Conservation (phyloP, 1,140 invertebrate genomes). For the Platyscapa corneri region DNA sequence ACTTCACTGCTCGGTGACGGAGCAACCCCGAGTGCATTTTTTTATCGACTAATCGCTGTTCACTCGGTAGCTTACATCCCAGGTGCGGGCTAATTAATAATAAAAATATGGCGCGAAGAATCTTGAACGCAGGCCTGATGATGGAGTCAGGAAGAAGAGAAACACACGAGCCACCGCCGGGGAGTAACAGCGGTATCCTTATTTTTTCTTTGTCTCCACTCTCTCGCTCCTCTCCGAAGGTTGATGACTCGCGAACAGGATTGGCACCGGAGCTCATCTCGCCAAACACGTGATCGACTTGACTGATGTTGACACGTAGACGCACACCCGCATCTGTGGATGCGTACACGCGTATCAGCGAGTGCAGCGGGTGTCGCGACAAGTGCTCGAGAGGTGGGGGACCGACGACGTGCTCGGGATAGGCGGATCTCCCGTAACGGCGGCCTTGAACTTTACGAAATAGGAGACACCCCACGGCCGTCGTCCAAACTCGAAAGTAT, state of each 20-base stretch:
- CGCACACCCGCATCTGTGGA: not conserved
- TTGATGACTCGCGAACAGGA: not conserved
- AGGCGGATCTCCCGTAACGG: constrained; percentile 28
- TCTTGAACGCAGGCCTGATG: too few species aligned
- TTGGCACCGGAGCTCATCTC: too few species aligned
- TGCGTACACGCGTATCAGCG: not conserved
- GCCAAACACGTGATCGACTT: not conserved
- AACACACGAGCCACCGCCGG: too few species aligned
- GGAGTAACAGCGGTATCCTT: too few species aligned
- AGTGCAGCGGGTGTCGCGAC: not conserved
- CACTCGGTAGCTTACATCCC: not conserved
- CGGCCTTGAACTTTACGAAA: constrained; percentile 63
- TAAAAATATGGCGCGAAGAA: not conserved
- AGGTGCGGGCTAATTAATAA: not conserved
- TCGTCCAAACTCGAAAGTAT: constrained; percentile 59
- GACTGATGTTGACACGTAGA: too few species aligned
- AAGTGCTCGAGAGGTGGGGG: not conserved
- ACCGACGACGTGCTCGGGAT: not conserved
- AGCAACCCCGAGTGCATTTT: too few species aligned
- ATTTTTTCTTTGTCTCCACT: not conserved
- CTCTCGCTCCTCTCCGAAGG: not conserved
- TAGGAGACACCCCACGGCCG: constrained; percentile 59
- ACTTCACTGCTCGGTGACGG: too few species aligned
- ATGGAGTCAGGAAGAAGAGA: not conserved
- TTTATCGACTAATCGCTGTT: not conserved